These are phyloP conservation scores for Lutraria rhynchaena DNA, from an alignment of 1,140 invertebrate species.

Conservation along the genomic window DNA sequence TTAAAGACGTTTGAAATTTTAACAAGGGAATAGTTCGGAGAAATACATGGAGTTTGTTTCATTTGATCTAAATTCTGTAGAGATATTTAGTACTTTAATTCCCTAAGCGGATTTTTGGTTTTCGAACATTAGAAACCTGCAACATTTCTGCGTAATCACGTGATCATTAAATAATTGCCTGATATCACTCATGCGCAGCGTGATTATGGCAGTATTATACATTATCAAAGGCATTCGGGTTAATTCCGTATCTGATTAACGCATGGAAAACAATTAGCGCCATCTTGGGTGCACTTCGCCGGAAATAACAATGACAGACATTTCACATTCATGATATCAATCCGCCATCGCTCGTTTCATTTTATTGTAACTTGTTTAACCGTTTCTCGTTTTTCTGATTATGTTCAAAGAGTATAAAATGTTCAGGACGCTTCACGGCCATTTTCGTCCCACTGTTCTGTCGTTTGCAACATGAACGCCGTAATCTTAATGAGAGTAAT, in stretches of 20 bases:
- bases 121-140: too few relatives aligned
- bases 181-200: background rate
- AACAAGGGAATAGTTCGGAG: too few relatives aligned
- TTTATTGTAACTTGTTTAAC: conserved; percentile 29
- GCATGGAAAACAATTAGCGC: conserved; percentile 43
- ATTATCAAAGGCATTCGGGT: conserved; percentile 11
- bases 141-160: background rate
- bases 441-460: background rate
- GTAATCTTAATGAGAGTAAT: conserved; percentile 12
- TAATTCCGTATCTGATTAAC: conserved; percentile 37
- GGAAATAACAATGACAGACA: conserved; percentile 34
- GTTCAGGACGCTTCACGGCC: conserved; percentile 9
- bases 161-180: conserved; percentile 33
- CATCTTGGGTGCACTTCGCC: conserved; percentile 47
- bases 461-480: conserved; percentile 17
- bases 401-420: conserved; percentile 33
- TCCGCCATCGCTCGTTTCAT: conserved; percentile 31
- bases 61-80: too few relatives aligned
- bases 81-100: too few relatives aligned
- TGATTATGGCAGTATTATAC: background rate
- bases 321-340: conserved; percentile 39
- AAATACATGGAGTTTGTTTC: too few relatives aligned
- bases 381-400: conserved; percentile 12
- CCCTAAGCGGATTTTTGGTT: too few relatives aligned
- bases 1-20: too few relatives aligned